Evolutionary conservation across 1,140 invertebrate genomes (phyloP).

Genomic region (Cryptotermes secundus): DNA sequence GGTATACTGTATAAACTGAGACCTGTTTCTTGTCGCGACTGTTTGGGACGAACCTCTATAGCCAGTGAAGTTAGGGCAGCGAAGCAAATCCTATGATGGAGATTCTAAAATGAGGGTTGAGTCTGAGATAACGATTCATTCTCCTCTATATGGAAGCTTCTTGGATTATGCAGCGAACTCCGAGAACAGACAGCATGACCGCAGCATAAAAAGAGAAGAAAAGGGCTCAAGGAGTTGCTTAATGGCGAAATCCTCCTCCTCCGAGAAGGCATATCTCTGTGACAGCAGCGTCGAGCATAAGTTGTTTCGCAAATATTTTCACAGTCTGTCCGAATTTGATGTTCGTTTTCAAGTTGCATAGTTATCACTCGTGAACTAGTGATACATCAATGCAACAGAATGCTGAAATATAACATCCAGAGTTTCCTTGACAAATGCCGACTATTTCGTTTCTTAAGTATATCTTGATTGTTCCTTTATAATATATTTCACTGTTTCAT

Average conservation of each 20-base stretch:
- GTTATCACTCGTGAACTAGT: no score
- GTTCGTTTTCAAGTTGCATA: no score
- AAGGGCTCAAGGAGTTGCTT: not conserved
- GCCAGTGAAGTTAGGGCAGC: not conserved
- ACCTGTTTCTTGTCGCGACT: no score
- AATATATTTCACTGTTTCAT: no score
- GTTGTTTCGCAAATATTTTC: not conserved
- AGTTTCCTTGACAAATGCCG: no score
- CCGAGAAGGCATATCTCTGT: not conserved
- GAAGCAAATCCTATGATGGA: not conserved
- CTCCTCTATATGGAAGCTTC: not conserved
- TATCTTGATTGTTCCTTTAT: no score
- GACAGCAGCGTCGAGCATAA: not conserved
- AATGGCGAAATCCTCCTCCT: slow-evolving; percentile 1
- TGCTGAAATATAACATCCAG: no score
- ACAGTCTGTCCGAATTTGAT: not conserved
- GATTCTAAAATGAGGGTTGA: not conserved
- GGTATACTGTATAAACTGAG: not conserved
- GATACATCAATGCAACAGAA: no score
- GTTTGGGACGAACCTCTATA: no score
- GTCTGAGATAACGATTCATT: not conserved
- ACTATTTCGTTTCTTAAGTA: no score
- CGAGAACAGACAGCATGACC: not conserved
- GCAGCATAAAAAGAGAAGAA: not conserved
- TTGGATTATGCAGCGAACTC: not conserved